Conservation (phyloP, 2,113 vertebrate genomes). For the Dasyprocta punctata region DNA sequence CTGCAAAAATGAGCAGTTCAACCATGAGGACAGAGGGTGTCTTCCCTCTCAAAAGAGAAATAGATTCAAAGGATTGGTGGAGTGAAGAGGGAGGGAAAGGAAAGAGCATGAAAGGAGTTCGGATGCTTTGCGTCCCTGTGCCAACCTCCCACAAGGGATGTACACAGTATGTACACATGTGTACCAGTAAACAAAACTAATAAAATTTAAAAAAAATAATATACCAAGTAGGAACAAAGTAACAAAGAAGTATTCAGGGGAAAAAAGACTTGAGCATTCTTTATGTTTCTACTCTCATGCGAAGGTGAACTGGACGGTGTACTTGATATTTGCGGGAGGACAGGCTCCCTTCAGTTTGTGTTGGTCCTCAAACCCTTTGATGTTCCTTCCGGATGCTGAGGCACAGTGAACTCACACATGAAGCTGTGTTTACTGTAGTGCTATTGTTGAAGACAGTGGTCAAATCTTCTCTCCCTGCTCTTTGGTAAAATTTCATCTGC, state of each 20-base stretch:
- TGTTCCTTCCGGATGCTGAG: background rate
- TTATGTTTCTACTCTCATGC: background rate
- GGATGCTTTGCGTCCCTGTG: background rate
- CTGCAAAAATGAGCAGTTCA: slow-evolving; percentile 24
- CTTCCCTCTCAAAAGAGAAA: background rate
- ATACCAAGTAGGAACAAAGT: background rate
- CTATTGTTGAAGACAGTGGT: background rate
- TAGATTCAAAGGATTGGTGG: background rate
- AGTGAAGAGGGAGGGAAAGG: background rate
- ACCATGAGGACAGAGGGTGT: slow-evolving; percentile 14
- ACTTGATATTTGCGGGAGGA: background rate
- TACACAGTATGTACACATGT: background rate
- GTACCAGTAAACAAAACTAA: background rate
- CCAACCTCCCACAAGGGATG: background rate
- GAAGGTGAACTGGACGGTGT: background rate
- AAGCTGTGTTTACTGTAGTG: background rate
- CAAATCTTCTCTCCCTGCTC: background rate
- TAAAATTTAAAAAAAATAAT: background rate
- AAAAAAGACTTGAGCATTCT: background rate
- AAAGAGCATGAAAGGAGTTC: background rate
- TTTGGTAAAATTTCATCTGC: background rate
- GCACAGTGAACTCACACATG: background rate
- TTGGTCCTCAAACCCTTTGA: background rate
- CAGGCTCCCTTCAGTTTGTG: background rate
- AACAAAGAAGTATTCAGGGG: background rate